A percentile compares a stretch with the other conserved stretches of the same genome.
Evolutionary conservation across 2,113 vertebrate genomes (phyloP).

Genomic region (Mellivora capensis): DNA sequence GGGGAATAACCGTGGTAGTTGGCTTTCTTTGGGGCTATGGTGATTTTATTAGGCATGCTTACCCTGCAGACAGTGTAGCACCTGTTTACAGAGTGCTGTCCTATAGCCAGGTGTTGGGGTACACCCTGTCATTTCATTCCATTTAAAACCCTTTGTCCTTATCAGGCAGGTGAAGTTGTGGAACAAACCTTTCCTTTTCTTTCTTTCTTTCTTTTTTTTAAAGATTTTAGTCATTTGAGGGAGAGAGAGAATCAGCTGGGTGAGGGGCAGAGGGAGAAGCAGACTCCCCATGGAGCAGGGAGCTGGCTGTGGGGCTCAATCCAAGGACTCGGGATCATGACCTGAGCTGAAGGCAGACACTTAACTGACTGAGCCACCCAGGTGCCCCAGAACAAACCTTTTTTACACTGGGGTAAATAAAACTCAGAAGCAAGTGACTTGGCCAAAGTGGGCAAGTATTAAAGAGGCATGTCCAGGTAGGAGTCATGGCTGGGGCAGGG

Average conservation of each 20-base stretch:
- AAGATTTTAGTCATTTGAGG: neutral
- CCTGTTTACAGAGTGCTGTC: neutral
- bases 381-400: neutral
- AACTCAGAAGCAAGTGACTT: neutral
- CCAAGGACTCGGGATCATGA: neutral
- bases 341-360: neutral
- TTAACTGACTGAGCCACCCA: neutral
- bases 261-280: no score
- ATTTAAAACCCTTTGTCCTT: neutral
- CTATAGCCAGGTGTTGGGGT: accelerated
- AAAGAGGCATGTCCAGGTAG: neutral
- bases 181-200: neutral
- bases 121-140: neutral
- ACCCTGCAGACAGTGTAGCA: neutral
- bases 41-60: neutral
- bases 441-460: neutral
- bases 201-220: no score
- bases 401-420: neutral
- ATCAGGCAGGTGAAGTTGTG: neutral
- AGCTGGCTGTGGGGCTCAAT: no score
- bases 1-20: neutral
- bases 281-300: neutral
- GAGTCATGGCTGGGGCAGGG: neutral
- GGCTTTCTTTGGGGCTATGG: neutral
- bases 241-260: neutral